Base-by-base conservation (phyloP, 2,113 vertebrate species). In the Rhineura floridana region DNA sequence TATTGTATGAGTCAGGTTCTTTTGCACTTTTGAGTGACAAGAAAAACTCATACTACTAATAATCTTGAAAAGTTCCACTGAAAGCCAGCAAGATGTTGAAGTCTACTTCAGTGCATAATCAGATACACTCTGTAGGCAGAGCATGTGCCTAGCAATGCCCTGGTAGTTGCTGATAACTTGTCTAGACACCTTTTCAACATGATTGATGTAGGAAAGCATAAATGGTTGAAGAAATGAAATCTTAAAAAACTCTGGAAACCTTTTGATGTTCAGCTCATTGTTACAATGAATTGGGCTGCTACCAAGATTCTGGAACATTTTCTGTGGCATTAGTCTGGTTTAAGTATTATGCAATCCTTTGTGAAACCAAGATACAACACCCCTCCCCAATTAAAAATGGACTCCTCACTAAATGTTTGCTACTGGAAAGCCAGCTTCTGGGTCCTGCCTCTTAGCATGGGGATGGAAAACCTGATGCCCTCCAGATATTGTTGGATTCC, bases 141-240 rank as follows among this genome's bases (percentile, higher is more conserved):
- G 67, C 21, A 81, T 30, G 42, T 70, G 0, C 17, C 82, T 86
- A 36, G 10, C 50, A 86, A n/a, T 81, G 2, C 6, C 0, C 15
- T n/a, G 36, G 39, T 72, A 84, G 21, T 62, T 50, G 1, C 39
- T 42, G 85, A 30, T 73, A 90, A 50, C 1, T 1, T 59, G 6
- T 44, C n/a, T 78, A 72, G 82, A 70, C 9, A 17, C 44, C 52
- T 75, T 89, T 92, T 85, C 44, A 36, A 15, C 67, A 30, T 30
- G 52, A 83, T 2, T 65, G 25, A 8, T 80, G 70, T 2, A 88
- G 65, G 2, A 87, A 44, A 50, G 4, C 70, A 72, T 65, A 46
- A 90, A 90, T 79, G 11, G 1, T 50, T 19, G 1, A 15, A 44
- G 42, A 17, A 2, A 65, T 83, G 75, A 87, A 90, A 72, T 82